phyloP scores from a whole-genome alignment of 2,797 vertebrate genomes.

The Myripristis murdjan region DNA sequence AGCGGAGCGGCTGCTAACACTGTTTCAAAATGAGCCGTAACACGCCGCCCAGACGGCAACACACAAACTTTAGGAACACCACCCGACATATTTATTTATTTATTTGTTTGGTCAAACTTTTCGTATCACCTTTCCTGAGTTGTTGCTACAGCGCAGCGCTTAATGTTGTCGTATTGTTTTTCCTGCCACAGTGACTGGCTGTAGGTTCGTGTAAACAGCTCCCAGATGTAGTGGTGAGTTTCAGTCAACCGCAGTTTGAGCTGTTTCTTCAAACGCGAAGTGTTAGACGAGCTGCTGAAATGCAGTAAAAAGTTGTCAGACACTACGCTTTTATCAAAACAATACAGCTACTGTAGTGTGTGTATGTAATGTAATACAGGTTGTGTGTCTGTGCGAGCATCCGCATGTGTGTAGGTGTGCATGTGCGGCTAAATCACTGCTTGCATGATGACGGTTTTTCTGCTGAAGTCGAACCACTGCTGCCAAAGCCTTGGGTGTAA shows the following conservation, averaged over 20 bases:
- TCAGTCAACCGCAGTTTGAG: conserved; percentile 2
- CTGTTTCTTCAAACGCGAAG: neutral
- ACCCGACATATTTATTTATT: no score
- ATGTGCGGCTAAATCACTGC: conserved; percentile 12
- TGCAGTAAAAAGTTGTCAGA: conserved; percentile 22
- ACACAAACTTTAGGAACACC: neutral
- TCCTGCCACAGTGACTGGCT: neutral
- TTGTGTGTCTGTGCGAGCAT: neutral
- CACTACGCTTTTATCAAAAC: conserved; percentile 38
- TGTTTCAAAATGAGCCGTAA: neutral
- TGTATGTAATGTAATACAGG: neutral
- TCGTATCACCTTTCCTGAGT: neutral
- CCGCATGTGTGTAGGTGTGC: neutral
- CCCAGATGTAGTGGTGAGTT: conserved; percentile 23
- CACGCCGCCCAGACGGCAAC: neutral
- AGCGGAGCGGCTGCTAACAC: neutral
- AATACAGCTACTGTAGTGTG: conserved; percentile 46
- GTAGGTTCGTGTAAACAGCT: neutral
- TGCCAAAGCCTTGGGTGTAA: conserved; percentile 58
- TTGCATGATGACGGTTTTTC: conserved; percentile 37
- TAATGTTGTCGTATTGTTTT: neutral
- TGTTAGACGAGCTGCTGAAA: neutral
- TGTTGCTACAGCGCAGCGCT: neutral
- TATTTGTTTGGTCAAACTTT: conserved; percentile 25
- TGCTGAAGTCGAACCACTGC: conserved; percentile 51